Evolutionary conservation across 2,113 vertebrate genomes (phyloP), one percentile per base, ranked within the genome.

Genomic region (Megaptera novaeangliae): DNA sequence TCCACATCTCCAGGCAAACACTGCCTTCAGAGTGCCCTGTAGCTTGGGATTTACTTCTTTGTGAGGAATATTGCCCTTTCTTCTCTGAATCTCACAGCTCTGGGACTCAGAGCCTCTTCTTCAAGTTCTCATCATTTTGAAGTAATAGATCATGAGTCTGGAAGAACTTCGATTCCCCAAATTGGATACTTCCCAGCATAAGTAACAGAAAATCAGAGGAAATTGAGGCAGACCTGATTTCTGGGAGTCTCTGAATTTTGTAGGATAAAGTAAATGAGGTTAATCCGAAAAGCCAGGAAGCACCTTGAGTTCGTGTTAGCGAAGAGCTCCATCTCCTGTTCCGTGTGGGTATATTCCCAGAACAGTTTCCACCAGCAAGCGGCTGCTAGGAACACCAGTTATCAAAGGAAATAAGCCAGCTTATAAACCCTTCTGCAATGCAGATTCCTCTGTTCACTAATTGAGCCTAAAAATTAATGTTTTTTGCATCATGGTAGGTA

Each of bases 241-340:
- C 69, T 21, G 44, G 63, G 66, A 31, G 18, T 68, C 64, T 59
- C 36, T 44, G 31, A 18, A 12, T 86, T 86, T 57, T 55, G 9
- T 52, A 44, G 64, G 39, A 49, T 49, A 72, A 94, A 64, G 31
- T 41, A 64, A 57, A 71, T 14, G 44, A 71, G 12, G 61, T 78
- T 59, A 57, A 96, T 83, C 59, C 13, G 9, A 78, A 49, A 64
- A 46, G 31, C 34, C 1, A 1, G 46, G 12, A 44, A 23, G 64
- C 18, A 34, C 34, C 6, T 71, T 0, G 57, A 86, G 12, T 64
- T 98, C 91, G 0, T 68, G 97, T 98, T 98, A 96, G 98, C 89
- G 97, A 98, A 98, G 84, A 98, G 98, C 98, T 97, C 99, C 99
- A 99, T 97, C 99, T 99, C 83, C 98, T 98, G 99, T 98, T 98